Evolutionary conservation across 2,888 invertebrate genomes (phyloP), one percentile per base, ranked within the genome.

Genomic region (Autographa pulchrina): DNA sequence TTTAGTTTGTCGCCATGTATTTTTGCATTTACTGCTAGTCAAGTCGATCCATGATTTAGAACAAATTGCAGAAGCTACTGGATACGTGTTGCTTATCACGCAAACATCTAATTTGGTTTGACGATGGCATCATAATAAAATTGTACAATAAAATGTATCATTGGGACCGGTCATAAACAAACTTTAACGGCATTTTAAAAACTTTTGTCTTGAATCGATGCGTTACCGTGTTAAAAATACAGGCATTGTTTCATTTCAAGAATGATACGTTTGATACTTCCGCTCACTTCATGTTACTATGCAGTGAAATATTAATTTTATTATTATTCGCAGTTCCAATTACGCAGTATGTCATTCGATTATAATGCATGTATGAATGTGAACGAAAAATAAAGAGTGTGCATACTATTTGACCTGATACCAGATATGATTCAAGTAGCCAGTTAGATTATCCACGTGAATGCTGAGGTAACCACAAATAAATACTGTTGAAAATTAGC

Each of bases 101-200:
- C 48, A 75, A 64, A 65, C 35, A 58, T 52, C 62, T 67, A 64
- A 78, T 75, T 75, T 75, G 74, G 82, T 69, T 82, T 84, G 73
- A 74, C 52, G 82, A 69, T 67, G 70, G 48, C 68, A 77, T 77
- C 70, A 84, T 82, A 81, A 79, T 74, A 38, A 59, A 68, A 77
- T 78, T 61, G 62, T 77, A 73, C 66, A 77, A 72, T 75, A 82
- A 84, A 84, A 71, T 60, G 68, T 74, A 84, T 79, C 75, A 79
- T 77, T 77, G 54, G 68, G 72, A 77, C 70, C 68, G 75, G 81
- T 76, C 77, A 74, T 83, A 74, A 82, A 79, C 59, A 75, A 72
- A 68, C 62, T 74, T 84, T 77, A 59, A 83, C 48, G 64, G 62
- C 65, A 62, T 79, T 78, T 82, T 62, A 71, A 79, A 81, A 69